These are phyloP conservation scores for Dicentrarchus labrax DNA, from an alignment of 2,113 vertebrate species.

Conservation along the genomic window DNA sequence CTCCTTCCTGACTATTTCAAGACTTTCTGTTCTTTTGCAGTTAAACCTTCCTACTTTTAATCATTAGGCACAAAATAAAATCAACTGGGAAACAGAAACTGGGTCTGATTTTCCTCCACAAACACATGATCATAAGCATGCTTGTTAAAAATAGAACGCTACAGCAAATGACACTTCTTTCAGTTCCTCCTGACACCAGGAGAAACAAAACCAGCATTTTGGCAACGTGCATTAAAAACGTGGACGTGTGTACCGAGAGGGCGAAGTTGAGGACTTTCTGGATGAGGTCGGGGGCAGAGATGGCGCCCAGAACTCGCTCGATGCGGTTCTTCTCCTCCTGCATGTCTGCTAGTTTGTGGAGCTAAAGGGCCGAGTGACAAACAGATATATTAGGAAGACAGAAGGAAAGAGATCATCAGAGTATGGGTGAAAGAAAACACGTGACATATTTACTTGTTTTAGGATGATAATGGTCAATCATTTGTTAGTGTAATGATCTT, in stretches of 20 bases:
- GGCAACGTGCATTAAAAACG: background rate
- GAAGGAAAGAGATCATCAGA: background rate
- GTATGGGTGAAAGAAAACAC: background rate
- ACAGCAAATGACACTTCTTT: background rate
- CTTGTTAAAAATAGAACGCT: background rate
- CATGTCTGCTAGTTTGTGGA: conserved; percentile 99
- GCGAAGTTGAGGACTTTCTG: conserved; percentile 98
- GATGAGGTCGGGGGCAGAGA: conserved; percentile 94
- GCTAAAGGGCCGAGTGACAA: conserved; percentile 77
- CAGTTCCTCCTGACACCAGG: background rate
- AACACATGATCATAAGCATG: background rate
- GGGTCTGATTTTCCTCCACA: background rate
- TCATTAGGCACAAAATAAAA: background rate
- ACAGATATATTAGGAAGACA: background rate
- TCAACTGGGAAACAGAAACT: background rate
- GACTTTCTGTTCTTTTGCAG: background rate
- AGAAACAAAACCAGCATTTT: background rate
- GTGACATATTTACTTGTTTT: background rate
- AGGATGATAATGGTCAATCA: too few species aligned
- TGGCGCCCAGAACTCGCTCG: conserved; percentile 95
- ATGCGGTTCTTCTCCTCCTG: conserved; percentile 99
- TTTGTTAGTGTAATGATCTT: background rate
- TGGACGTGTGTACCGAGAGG: conserved; percentile 89
- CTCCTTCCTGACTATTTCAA: background rate
- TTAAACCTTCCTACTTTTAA: background rate